Evolutionary conservation across 1,140 invertebrate species (phyloP).

Genomic region (Pararge aegeria): DNA sequence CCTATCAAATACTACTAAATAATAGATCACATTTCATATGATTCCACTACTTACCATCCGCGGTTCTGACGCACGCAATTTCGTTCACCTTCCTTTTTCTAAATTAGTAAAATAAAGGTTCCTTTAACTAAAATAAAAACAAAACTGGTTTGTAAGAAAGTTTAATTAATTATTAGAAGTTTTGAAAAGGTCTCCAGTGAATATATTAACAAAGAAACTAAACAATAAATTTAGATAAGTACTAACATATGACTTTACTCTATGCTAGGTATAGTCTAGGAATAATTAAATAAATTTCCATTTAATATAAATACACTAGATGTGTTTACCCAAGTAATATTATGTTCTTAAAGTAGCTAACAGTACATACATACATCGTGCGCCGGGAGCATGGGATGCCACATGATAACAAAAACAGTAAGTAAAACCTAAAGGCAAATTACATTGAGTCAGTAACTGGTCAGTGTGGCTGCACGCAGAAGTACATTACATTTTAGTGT

Average conservation of each 20-base stretch:
- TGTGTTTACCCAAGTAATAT: constrained; percentile 64
- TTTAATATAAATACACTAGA: constrained; percentile 76
- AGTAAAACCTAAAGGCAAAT: neutral
- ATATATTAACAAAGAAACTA: constrained; percentile 70
- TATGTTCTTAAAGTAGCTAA: constrained; percentile 54
- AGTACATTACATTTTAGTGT: too few relatives aligned
- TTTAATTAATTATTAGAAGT: constrained; percentile 73
- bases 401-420: neutral
- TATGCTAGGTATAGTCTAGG: constrained; percentile 75
- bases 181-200: constrained; percentile 77
- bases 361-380: constrained; percentile 56
- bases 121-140: constrained; percentile 19
- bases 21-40: too few relatives aligned
- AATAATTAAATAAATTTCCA: constrained; percentile 69
- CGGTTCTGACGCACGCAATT: too few relatives aligned
- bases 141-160: constrained; percentile 72
- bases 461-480: too few relatives aligned
- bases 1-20: too few relatives aligned
- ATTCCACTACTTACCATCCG: too few relatives aligned
- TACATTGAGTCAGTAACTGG: neutral
- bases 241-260: constrained; percentile 74
- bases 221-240: constrained; percentile 77
- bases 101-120: neutral
- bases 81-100: too few relatives aligned
- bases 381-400: neutral